Evolutionary conservation across 2,888 invertebrate species (phyloP).

Genomic region (Nycteola revayana): DNA sequence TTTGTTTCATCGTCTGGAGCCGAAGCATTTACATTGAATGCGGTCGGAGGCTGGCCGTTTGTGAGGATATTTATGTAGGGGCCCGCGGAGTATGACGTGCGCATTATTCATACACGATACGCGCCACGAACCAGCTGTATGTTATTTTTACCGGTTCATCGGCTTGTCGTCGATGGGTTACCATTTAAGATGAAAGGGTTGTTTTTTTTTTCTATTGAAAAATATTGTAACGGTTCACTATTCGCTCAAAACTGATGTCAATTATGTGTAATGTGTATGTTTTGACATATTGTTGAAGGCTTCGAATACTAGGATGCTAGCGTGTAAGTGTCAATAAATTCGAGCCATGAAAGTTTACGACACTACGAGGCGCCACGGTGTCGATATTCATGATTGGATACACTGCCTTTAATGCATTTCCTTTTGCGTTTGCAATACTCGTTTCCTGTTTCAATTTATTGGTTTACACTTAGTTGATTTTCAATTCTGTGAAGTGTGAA

Average conservation of each 20-base stretch:
- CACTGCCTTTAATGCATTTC: conserved; percentile 53
- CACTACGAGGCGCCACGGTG: conserved; percentile 59
- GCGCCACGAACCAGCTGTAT: conserved; percentile 64
- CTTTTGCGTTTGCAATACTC: conserved; percentile 57
- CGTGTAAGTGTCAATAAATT: not conserved
- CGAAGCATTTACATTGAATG: conserved; percentile 80
- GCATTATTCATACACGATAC: conserved; percentile 77
- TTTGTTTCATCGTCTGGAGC: conserved; percentile 79
- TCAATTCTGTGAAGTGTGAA: conserved; percentile 16
- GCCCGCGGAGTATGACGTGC: conserved; percentile 73
- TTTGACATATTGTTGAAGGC: no score
- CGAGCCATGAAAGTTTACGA: conserved; percentile 69
- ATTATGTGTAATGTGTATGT: no score
- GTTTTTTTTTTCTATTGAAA: conserved; percentile 37
- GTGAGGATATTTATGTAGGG: conserved; percentile 77
- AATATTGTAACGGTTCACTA: conserved; percentile 25
- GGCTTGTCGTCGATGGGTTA: conserved; percentile 51
- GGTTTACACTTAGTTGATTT: conserved; percentile 28
- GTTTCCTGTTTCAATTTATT: conserved; percentile 59
- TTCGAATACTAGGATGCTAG: conserved; percentile 23
- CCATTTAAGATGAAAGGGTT: conserved; percentile 36
- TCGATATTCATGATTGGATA: conserved; percentile 61
- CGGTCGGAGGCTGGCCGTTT: conserved; percentile 73
- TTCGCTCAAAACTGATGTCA: no score
- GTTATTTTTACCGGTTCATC: conserved; percentile 76